Evolutionary conservation across 1,140 invertebrate genomes (phyloP), one percentile per base, ranked within the genome.

Genomic region (Meloidogyne chitwoodi): DNA sequence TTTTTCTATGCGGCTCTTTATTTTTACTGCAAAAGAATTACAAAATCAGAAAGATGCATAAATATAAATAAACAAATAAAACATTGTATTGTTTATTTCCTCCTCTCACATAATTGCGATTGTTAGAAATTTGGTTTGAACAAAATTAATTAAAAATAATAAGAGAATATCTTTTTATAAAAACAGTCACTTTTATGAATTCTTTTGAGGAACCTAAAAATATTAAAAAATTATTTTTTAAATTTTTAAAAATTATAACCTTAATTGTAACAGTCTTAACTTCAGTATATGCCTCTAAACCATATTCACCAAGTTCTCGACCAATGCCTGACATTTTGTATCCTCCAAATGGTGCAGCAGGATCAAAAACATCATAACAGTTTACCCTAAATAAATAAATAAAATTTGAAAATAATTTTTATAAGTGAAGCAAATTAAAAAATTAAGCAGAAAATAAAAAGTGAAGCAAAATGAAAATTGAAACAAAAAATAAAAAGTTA

Each of bases 251-350:
- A 73, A 63, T 77, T 68, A 6, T 38, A 38, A 41, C 38, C 41
- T 82, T 77, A 74, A 84, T 83, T 41, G 77, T 84, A 16, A 86
- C 84, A 2, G 84, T 80, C 77, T 85, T 84, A 12, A 79, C 79
- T 81, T 86, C 85, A 5, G 84, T 85, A 72, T 86, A 86, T 12
- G 81, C 78, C 27, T 84, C 73, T 6, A 86, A 80, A 12, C 81
- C 85, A 68, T 87, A 83, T 77, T 86, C 85, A 48, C 85, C 85
- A 11, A 87, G 69, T 79, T 86, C 85, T 26, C 85, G 84, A 11
- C 80, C 80, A 48, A 83, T 76, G 16, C 80, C 80, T 11, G 67
- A 72, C 74, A 80, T 74, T 64, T 80, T 80, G 63, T 76, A 82
- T 6, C 80, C 80, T n/a, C 80, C 80, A 65, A 81, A 81, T n/a